Conservation (phyloP, 2,888 invertebrate genomes). For the Lymantria monacha region DNA sequence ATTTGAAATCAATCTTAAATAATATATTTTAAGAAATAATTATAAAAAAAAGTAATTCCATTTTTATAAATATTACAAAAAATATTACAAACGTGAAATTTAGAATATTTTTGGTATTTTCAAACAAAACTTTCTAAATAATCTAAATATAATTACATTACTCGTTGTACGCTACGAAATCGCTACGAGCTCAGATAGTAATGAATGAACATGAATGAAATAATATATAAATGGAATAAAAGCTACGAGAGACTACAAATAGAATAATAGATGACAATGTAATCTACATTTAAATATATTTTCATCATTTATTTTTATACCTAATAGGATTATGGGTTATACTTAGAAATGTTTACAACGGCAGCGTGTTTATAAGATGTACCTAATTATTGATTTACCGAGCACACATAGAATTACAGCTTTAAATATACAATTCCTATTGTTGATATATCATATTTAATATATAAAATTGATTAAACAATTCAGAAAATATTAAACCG, state of each 20-base stretch:
- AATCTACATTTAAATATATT: neutral
- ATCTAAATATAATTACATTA: neutral
- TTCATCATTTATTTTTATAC: neutral
- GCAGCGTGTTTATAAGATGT: constrained; percentile 25
- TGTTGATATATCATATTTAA: neutral
- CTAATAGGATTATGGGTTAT: neutral
- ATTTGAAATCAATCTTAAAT: too few relatives aligned
- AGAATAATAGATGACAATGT: neutral
- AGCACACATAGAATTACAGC: constrained; percentile 6
- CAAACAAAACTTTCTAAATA: too few relatives aligned
- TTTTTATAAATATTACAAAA: too few relatives aligned
- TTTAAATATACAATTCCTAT: neutral
- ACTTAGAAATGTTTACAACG: constrained; percentile 13
- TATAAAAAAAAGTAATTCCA: too few relatives aligned
- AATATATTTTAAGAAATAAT: too few relatives aligned
- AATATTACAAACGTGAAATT: too few relatives aligned
- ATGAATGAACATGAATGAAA: neutral
- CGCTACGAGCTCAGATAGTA: constrained; percentile 2
- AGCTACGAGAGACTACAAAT: too few relatives aligned
- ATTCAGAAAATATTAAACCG: neutral
- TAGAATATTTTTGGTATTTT: too few relatives aligned
- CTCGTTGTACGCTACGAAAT: constrained; percentile 6
- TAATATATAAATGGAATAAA: neutral
- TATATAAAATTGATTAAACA: neutral
- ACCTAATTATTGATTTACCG: constrained; percentile 26